Evolutionary conservation across 2,797 vertebrate genomes (phyloP).

Genomic region (Enteromius mattozi): DNA sequence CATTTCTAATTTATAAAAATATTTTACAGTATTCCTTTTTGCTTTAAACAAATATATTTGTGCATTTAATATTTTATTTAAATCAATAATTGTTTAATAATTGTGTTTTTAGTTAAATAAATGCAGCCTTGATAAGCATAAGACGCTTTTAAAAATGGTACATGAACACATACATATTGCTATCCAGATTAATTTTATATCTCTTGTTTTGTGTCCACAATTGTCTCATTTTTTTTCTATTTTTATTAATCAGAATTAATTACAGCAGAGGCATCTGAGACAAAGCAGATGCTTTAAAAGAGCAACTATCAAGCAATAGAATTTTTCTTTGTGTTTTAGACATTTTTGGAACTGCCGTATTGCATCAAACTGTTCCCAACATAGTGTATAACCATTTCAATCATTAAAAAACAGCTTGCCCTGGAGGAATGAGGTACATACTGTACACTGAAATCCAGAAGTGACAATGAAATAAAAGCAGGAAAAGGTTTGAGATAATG

Average conservation of each 20-base stretch:
- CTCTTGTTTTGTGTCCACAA: background rate
- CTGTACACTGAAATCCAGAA: background rate
- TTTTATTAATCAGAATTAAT: background rate
- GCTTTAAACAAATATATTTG: background rate
- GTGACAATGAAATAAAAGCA: slow-evolving; percentile 25
- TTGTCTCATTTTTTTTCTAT: background rate
- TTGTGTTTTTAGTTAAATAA: background rate
- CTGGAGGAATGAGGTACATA: background rate
- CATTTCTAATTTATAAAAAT: background rate
- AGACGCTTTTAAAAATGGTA: background rate
- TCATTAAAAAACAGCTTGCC: background rate
- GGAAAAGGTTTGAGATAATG: background rate
- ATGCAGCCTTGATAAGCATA: background rate
- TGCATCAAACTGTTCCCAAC: background rate
- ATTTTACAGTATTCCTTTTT: background rate
- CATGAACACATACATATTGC: background rate
- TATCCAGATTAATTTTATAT: background rate
- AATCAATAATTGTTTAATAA: background rate
- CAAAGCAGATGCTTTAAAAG: background rate
- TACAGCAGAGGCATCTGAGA: background rate
- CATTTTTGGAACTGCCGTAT: background rate
- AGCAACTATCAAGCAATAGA: background rate
- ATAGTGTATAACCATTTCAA: background rate
- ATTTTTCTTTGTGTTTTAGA: background rate
- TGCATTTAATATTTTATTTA: background rate